phyloP scores from a whole-genome alignment of 2,888 invertebrate species.

The Agrochola litura region DNA sequence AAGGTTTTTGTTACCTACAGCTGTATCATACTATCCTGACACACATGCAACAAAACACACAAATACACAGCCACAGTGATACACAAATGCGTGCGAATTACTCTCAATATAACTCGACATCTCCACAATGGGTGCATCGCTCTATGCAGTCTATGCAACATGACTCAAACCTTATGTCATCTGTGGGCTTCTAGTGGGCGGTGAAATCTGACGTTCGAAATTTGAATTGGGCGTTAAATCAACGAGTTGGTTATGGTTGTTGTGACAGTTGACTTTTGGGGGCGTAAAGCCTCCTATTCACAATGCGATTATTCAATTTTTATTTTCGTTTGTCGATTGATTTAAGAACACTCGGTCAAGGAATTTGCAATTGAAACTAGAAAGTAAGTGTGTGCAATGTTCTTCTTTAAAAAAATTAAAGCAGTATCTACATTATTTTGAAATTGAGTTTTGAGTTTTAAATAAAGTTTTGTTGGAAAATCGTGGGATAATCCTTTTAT shows the following conservation, averaged over 20 bases:
- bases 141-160: constrained; percentile 32
- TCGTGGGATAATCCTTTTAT: background rate
- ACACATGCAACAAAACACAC: background rate
- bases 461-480: background rate
- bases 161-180: constrained; percentile 62
- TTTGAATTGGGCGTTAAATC: constrained; percentile 50
- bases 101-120: constrained; percentile 3
- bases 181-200: constrained; percentile 58
- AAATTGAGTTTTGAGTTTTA: no score
- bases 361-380: background rate
- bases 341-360: constrained; percentile 7
- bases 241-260: constrained; percentile 37
- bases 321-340: background rate
- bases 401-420: no score
- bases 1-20: no score
- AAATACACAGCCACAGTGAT: background rate
- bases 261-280: constrained; percentile 42
- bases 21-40: background rate
- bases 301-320: constrained; percentile 26
- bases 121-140: constrained; percentile 52
- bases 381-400: background rate
- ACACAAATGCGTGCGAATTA: constrained; percentile 2
- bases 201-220: constrained; percentile 51
- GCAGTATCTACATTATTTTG: no score
- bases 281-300: constrained; percentile 45